Percentiles rank a stretch among this genome's conserved stretches.
These are phyloP conservation scores for Felis chaus DNA, from an alignment of 2,113 vertebrate species.

Conservation along the genomic window DNA sequence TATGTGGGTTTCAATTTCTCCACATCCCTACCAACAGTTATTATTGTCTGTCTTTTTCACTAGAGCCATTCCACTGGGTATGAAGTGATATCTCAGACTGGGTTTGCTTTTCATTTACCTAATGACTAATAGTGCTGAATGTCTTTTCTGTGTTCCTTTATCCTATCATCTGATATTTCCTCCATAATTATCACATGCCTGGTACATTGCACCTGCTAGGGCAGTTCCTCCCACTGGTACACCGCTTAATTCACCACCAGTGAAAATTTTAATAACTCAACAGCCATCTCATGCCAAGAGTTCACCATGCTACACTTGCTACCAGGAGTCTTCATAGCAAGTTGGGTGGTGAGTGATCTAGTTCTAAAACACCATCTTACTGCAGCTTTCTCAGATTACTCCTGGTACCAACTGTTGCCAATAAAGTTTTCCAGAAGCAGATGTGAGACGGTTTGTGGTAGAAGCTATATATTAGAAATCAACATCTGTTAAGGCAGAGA, in stretches of 20 bases:
- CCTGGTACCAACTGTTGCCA: neutral
- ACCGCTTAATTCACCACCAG: neutral
- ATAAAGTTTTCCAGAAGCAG: neutral
- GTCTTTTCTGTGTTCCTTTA: neutral
- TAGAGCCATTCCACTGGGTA: neutral
- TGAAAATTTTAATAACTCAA: conserved; percentile 19
- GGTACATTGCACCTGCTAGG: neutral
- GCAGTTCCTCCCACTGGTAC: neutral
- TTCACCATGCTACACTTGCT: neutral
- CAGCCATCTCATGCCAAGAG: neutral
- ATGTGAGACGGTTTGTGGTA: neutral
- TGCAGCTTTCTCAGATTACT: conserved; percentile 16
- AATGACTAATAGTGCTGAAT: neutral
- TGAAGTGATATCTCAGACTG: neutral
- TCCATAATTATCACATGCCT: neutral
- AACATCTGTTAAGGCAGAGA: neutral
- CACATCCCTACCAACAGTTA: neutral
- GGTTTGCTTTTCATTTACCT: conserved; percentile 1
- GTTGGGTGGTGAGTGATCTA: neutral
- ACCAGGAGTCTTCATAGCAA: neutral
- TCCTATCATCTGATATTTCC: conserved; percentile 28
- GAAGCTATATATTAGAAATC: conserved; percentile 10
- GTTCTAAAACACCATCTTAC: neutral
- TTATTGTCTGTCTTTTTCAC: neutral
- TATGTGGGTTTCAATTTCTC: neutral